Evolutionary conservation across 2,113 vertebrate genomes (phyloP).

Genomic region (Erythrocercus mccallii): DNA sequence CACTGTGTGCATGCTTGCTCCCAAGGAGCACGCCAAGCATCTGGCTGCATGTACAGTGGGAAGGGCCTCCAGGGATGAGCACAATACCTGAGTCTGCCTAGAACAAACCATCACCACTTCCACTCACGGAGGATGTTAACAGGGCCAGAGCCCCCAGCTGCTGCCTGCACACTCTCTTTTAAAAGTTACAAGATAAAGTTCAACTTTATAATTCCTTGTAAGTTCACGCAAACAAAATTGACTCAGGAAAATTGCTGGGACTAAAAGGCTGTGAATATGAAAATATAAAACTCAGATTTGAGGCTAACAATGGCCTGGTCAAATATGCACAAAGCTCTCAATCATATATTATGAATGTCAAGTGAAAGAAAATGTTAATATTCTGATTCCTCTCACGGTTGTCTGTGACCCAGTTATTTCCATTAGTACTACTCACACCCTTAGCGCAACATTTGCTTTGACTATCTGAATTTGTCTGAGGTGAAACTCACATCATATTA

Average conservation of each 20-base stretch:
- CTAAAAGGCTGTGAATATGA: neutral
- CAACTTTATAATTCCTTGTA: neutral
- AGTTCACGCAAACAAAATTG: neutral
- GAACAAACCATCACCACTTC: neutral
- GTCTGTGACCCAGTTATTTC: constrained; percentile 15
- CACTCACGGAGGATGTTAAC: neutral
- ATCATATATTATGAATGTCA: neutral
- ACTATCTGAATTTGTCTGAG: constrained; percentile 64
- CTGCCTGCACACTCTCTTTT: neutral
- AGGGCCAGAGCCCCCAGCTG: neutral
- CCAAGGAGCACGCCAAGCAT: neutral
- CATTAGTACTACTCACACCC: constrained; percentile 38
- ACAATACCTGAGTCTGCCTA: neutral
- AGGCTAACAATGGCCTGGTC: neutral
- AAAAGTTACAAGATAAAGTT: neutral
- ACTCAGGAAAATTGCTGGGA: neutral
- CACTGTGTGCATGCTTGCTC: neutral
- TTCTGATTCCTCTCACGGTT: constrained; percentile 37
- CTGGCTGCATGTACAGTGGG: neutral
- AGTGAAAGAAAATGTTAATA: neutral
- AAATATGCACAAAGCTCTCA: neutral
- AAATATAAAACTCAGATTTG: neutral
- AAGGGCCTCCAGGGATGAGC: neutral
- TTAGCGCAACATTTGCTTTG: constrained; percentile 35
- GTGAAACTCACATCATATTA: constrained; percentile 34